Base-by-base conservation (phyloP, 2,888 invertebrate species). In the Eupithecia vulgata region DNA sequence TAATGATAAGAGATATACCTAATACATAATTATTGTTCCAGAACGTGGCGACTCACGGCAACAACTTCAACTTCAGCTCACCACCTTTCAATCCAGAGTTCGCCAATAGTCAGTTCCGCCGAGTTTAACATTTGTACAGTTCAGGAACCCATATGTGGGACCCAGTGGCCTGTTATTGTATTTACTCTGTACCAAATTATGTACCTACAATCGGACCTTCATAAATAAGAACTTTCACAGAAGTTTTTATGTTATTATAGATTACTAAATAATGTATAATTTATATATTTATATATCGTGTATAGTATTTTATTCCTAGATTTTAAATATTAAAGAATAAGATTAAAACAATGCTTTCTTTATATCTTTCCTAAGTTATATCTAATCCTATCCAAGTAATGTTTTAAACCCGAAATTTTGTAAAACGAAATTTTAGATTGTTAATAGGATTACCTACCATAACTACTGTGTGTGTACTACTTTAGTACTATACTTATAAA, bases 61-160 rank as follows among this genome's bases (percentile, higher is more conserved):
- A 94, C 79, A 88, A 88, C 80, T 94, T 94, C 78, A 89, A 88
- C 0, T 92, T 92, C 83, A 88, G 89, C 76, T 37, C 87, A 4
- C 87, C 85, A 8, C 92, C 93, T 0, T 93, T 92, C 80, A 89
- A 82, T 40, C 79, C 87, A 1, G 86, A 88, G 37, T 92, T 92
- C 71, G 84, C 81, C 15, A 88, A 88, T 80, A 85, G 78, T 37
- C 84, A 84, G 45, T 82, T 84, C 72, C 77, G 82, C 59, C 81
- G 80, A 78, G 69, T 62, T 5, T 76, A 73, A 37, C 52, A 52
- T 12, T 45, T 34, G 5, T 21, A 52, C 48, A 21, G 37, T 12
- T 21, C n/a, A 64, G 35, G 12, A 61, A 59, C 0, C 2, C 7
- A 59, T 17, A 52, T 21, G 10, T 52, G 48, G n/a, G 48, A 21